These are phyloP conservation scores for Tetraodon nigroviridis DNA, from an alignment of 2,113 vertebrate genomes.

Conservation along the genomic window DNA sequence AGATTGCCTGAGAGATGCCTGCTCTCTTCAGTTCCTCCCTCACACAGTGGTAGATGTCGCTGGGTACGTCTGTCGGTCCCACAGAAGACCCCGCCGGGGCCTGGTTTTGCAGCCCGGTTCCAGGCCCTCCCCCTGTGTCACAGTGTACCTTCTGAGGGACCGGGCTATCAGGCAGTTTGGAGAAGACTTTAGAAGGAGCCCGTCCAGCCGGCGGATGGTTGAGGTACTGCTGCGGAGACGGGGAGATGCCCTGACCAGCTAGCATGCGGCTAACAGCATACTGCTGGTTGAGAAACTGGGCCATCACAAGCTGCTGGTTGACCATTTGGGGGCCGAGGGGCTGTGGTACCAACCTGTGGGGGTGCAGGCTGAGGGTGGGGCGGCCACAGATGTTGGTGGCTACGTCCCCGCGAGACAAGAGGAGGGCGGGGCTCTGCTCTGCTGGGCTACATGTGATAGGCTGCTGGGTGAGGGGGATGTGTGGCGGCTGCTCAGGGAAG, in stretches of 20 bases:
- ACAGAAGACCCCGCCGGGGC: slow-evolving; percentile 18
- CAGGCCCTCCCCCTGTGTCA: slow-evolving; percentile 29
- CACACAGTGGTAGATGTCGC: slow-evolving; percentile 97
- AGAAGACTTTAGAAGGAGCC: slow-evolving; percentile 80
- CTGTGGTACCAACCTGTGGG: slow-evolving; percentile 87
- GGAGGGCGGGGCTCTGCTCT: slow-evolving; percentile 82
- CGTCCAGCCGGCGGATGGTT: slow-evolving; percentile 88
- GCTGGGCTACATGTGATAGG: slow-evolving; percentile 85
- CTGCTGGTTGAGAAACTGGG: slow-evolving; percentile 97
- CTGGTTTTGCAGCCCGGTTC: slow-evolving; percentile 40
- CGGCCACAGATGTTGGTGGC: slow-evolving; percentile 75
- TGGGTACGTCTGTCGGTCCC: slow-evolving; percentile 81
- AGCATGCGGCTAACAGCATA: slow-evolving; percentile 97
- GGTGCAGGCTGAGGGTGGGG: slow-evolving; percentile 83
- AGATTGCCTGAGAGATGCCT: slow-evolving; percentile 97
- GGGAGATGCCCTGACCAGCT: slow-evolving; percentile 89
- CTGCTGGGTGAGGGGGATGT: slow-evolving; percentile 85
- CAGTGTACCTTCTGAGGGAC: slow-evolving; percentile 74
- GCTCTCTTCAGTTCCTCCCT: slow-evolving; percentile 97
- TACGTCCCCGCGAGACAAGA: slow-evolving; percentile 82
- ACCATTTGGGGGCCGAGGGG: slow-evolving; percentile 94
- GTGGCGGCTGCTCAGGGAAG: slow-evolving; percentile 85
- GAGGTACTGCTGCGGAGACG: slow-evolving; percentile 89
- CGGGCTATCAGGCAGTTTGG: slow-evolving; percentile 86
- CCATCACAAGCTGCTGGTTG: slow-evolving; percentile 98